Evolutionary conservation across 2,797 vertebrate species (phyloP), one percentile per base, ranked within the genome.

Genomic region (Hyperoplus immaculatus): DNA sequence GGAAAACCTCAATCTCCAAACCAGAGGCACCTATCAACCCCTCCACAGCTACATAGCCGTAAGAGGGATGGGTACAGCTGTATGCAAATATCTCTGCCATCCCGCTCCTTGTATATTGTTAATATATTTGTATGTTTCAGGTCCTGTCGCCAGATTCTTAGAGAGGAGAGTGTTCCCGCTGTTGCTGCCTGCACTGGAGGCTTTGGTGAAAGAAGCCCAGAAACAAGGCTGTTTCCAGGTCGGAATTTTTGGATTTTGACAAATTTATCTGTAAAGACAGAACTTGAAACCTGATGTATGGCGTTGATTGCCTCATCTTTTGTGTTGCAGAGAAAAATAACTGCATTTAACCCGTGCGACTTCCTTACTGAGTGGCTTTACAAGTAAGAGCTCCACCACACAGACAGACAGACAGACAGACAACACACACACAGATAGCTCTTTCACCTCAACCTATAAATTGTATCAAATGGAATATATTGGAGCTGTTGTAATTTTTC

Each of bases 331-430:
- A 96, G 91, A 57, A 96, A 94, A 91, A 93, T 84, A 80, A 97
- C 95, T n/a, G 92, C 86, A 60, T 99, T 98, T 81, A 95, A 96
- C 79, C 96, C 96, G 14, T 96, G 94, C 58, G 97, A 98, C 91
- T 98, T 97, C 84, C 92, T 99, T 21, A 96, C 95, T 0, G 95
- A 96, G 84, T 98, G 96, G 96, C 90, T 99, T 21, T 98, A 97
- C 94, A 98, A 98, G 98, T 99, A 96, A 97, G 96, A 51, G 3
- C 36, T 51, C 56, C 15, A 4, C 14, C 11, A 10, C 36, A 38
- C 14, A 43, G 14, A 53, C 53, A 57, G 15, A 43, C 21, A 50
- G 49, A 45, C 15, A 1, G 10, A 75, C 42, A 62, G 12, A 43
- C 49, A 58, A 51, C 53, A 16, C 16, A 38, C 29, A 16, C 21